Evolutionary conservation across 1,140 invertebrate species (phyloP).

Genomic region (Copidosoma floridanum): DNA sequence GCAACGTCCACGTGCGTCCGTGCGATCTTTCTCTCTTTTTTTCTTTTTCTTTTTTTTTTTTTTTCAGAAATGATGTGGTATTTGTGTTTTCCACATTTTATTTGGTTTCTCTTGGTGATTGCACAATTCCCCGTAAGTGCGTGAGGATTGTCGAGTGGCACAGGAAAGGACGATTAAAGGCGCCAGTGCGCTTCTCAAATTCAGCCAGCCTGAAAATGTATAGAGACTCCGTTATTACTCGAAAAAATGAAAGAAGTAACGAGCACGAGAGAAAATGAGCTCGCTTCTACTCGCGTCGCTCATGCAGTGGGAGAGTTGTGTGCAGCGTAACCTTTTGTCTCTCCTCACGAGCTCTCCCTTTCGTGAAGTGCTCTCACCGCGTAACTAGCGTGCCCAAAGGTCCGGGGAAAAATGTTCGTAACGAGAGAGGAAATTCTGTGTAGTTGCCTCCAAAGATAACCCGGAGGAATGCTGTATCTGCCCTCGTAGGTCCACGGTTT

Average conservation of each 20-base stretch:
- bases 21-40: conserved; percentile 38
- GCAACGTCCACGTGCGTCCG: background rate
- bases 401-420: conserved; percentile 21
- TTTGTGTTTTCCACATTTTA: background rate
- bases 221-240: background rate
- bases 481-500: too few relatives aligned
- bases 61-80: too few relatives aligned
- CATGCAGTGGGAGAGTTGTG: too few relatives aligned
- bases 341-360: too few relatives aligned
- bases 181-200: conserved; percentile 11
- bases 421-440: conserved; percentile 15
- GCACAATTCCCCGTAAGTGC: background rate
- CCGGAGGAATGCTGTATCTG: too few relatives aligned
- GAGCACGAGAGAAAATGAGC: background rate
- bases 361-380: too few relatives aligned
- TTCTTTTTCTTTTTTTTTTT: conserved; percentile 6
- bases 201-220: background rate
- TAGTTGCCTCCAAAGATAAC: too few relatives aligned
- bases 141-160: background rate
- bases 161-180: background rate
- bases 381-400: too few relatives aligned
- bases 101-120: conserved; percentile 4
- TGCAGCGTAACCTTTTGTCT: too few relatives aligned
- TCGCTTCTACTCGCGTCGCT: too few relatives aligned
- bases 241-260: background rate